A percentile compares a stretch with the other conserved stretches of the same genome.
Conservation (phyloP, 2,113 vertebrate genomes). For the Nothoprocta perdicaria region DNA sequence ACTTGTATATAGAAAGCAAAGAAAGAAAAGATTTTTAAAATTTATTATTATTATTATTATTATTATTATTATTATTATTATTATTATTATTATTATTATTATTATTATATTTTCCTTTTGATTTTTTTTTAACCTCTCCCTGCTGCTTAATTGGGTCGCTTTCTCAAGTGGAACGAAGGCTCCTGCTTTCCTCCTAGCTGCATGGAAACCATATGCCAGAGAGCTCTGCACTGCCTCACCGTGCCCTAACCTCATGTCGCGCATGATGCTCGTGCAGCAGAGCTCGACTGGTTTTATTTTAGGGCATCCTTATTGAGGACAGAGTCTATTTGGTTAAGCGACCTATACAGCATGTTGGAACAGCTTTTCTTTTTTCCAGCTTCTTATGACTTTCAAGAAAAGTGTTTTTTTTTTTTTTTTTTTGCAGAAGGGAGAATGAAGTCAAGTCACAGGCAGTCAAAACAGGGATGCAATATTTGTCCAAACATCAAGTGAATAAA, state of each 20-base stretch:
- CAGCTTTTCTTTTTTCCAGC: background rate
- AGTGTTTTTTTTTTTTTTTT: no score
- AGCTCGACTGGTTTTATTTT: slow-evolving; percentile 4
- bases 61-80: no score
- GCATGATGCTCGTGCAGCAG: background rate
- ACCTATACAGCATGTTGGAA: background rate
- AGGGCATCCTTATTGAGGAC: background rate
- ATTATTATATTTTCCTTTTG: background rate
- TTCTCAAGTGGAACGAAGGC: background rate
- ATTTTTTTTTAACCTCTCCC: background rate
- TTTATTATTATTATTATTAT: no score
- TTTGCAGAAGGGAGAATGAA: background rate
- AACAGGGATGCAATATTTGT: background rate
- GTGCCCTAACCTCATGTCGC: background rate
- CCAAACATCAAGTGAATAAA: background rate
- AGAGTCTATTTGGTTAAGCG: slow-evolving; percentile 22
- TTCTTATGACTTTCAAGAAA: background rate
- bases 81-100: no score
- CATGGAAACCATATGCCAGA: background rate
- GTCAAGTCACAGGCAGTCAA: background rate
- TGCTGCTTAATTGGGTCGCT: background rate
- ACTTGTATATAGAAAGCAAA: background rate
- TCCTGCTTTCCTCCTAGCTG: background rate
- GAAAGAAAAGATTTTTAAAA: background rate
- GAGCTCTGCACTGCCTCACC: background rate